Conservation (phyloP, 2,888 invertebrate genomes). For the Unio delphinus region DNA sequence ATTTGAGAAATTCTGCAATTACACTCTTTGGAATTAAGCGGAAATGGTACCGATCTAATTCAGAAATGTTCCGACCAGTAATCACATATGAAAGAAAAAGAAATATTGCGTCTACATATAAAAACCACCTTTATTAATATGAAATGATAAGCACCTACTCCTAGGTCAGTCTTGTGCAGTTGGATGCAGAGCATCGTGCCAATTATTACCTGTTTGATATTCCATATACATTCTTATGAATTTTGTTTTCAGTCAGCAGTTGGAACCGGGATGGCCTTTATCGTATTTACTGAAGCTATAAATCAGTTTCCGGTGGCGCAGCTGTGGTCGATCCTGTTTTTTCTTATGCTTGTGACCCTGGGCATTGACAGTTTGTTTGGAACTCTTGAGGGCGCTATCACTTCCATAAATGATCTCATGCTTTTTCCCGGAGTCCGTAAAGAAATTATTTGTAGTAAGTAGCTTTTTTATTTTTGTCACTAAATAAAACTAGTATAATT, state of each 20-base stretch:
- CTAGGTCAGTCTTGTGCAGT: too few relatives aligned
- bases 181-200: too few relatives aligned
- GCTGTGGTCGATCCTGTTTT: constrained; percentile 96
- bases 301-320: constrained; percentile 93
- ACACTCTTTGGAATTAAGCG: too few relatives aligned
- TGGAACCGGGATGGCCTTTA: constrained; percentile 95
- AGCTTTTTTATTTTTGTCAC: neutral
- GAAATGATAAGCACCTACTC: too few relatives aligned
- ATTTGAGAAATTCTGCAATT: too few relatives aligned
- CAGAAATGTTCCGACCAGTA: too few relatives aligned
- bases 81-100: too few relatives aligned
- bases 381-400: constrained; percentile 95
- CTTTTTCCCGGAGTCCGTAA: constrained; percentile 76
- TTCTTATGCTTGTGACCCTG: constrained; percentile 92
- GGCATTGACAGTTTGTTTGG: constrained; percentile 97
- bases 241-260: constrained; percentile 85
- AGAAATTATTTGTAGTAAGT: constrained; percentile 52
- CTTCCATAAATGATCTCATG: constrained; percentile 94
- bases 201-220: too few relatives aligned
- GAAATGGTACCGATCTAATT: too few relatives aligned
- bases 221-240: neutral
- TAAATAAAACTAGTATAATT: too few relatives aligned
- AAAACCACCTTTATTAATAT: too few relatives aligned
- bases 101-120: too few relatives aligned
- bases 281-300: constrained; percentile 96